These are phyloP conservation scores for Noctua fimbriata DNA, from an alignment of 2,888 invertebrate genomes.

Conservation along the genomic window DNA sequence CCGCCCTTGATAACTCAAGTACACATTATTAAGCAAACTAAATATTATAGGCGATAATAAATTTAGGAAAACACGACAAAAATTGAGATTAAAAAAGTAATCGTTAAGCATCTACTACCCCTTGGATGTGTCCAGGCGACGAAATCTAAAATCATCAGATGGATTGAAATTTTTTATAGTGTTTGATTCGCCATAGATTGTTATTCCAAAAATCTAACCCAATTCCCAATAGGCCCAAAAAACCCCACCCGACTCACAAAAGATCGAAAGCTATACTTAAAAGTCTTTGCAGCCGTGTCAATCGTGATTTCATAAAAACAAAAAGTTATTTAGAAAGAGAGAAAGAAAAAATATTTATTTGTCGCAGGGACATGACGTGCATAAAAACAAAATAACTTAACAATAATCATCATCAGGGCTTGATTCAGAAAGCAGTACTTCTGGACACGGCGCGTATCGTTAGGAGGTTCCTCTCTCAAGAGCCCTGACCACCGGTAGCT, in stretches of 20 bases:
- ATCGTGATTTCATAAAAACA: neutral
- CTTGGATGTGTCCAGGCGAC: neutral
- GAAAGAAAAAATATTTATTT: too few relatives aligned
- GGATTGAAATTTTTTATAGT: neutral
- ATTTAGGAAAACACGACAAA: neutral
- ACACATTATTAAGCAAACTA: constrained; percentile 21
- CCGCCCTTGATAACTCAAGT: constrained; percentile 37
- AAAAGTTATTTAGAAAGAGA: neutral
- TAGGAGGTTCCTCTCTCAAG: too few relatives aligned
- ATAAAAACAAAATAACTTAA: too few relatives aligned
- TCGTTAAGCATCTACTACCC: neutral
- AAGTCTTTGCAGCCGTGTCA: too few relatives aligned
- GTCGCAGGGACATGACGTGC: too few relatives aligned
- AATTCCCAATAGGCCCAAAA: neutral
- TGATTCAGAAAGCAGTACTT: too few relatives aligned
- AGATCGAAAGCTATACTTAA: neutral
- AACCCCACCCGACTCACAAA: neutral
- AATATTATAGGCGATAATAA: neutral
- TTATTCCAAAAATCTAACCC: neutral
- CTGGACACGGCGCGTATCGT: too few relatives aligned
- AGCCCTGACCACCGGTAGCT: too few relatives aligned
- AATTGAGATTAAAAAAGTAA: neutral
- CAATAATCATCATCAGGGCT: too few relatives aligned
- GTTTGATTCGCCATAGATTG: neutral
- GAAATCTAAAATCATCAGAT: neutral